Evolutionary conservation across 37 sponge, comb jelly and placozoan genomes (phyloP), one percentile per base, ranked within the genome.

Genomic region (Dysidea cf. avara): DNA sequence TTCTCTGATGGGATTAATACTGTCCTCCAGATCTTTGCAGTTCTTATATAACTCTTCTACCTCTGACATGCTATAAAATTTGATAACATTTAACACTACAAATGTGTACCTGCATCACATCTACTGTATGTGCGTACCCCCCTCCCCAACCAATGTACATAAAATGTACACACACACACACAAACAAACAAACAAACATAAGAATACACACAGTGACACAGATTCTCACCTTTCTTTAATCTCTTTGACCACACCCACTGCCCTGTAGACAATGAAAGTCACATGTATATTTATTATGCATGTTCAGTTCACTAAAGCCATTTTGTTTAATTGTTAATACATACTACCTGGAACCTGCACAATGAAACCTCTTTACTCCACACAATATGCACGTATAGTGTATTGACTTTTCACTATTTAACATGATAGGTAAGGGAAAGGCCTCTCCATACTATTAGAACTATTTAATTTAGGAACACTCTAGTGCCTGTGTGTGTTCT

Each of bases 1-100:
- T 29, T 89, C 90, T 64, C 67, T 77, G 51, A 89, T 89, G 5
- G 90, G 90, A 21, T 34, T 73, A 22, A 89, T 75, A 1, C 72
- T 81, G 9, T 89, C 90, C 1, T 79, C 76, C 13, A 89, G 81
- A 29, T 83, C 84, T 1, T 77, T 50, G 51, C 90, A 83, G 32
- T 71, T 59, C 26, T 74, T 53, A 46, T 83, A 89, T 25, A 75
- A 58, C 35, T 69, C 62, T 52, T 80, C 84, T 56, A 89, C 81
- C 7, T 83, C 80, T 0, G 58, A 34, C 80, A 89, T 78, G 22
- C 81, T 83, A 20, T 6, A 46, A 34, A 14, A 50, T 26, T 38
- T 18, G 39, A 37, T 18, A 53, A 29, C 34, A 63, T 29, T 29
- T 63, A 11, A 4, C 28, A 32, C 6, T 20, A 58, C 60, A 58